These are phyloP conservation scores for Nylanderia fulva DNA, from an alignment of 1,140 invertebrate genomes.

Conservation along the genomic window DNA sequence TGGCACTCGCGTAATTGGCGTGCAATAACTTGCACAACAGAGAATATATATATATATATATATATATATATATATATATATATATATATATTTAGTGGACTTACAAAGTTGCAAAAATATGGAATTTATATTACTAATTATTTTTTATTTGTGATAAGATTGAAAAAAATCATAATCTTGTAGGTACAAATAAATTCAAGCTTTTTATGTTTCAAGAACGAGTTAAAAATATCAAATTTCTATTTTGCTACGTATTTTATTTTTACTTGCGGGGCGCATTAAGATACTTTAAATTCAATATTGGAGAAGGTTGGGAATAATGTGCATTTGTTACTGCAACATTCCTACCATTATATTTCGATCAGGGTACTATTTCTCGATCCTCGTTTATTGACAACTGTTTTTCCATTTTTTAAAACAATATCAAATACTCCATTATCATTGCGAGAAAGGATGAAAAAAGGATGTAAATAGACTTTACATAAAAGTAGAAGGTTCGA, in stretches of 20 bases:
- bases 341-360: neutral
- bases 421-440: constrained; percentile 6
- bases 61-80: too few relatives aligned
- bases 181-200: neutral
- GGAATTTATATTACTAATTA: neutral
- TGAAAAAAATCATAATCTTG: neutral
- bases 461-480: constrained; percentile 5
- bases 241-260: neutral
- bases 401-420: constrained; percentile 23
- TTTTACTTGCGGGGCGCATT: neutral
- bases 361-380: constrained; percentile 16
- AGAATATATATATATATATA: too few relatives aligned
- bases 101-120: neutral
- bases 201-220: neutral
- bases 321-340: neutral
- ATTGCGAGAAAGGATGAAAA: neutral
- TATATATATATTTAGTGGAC: neutral
- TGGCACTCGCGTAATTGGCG: neutral
- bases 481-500: constrained; percentile 23
- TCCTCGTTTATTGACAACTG: neutral
- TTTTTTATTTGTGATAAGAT: neutral
- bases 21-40: neutral
- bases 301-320: neutral
- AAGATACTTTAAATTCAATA: neutral
- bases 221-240: constrained; percentile 6